Evolutionary conservation across 2,113 vertebrate species (phyloP), one percentile per base, ranked within the genome.

Genomic region (Phalacrocorax carbo): DNA sequence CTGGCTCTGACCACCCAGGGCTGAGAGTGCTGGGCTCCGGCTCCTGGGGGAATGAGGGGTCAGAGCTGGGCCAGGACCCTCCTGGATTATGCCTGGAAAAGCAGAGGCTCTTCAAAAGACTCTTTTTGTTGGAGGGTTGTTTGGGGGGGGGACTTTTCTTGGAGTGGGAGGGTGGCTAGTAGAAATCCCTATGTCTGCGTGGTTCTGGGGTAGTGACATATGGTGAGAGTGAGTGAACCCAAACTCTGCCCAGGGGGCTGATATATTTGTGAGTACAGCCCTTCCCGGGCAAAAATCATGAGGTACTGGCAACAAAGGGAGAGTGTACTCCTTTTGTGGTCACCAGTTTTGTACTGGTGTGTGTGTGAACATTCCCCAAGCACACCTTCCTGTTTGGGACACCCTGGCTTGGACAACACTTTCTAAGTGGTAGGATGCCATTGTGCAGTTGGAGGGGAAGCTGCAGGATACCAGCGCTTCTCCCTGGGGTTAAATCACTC

Each of bases 1-100:
- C 93, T 91, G 81, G 61, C 61, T 86, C 19, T 86, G 73, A 26
- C 88, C 93, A 86, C 91, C 91, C 55, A 75, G 55, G 29, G 57
- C 68, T 83, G 44, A 36, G 62, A 30, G n/a, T 23, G 62, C 68
- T 82, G 68, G 66, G 76, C 27, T 85, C 6, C 0, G 7, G 26
- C 36, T 68, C 23, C 29, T 2, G 2, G 30, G 21, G 54, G 48
- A 82, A 15, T 0, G 19, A 25, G 23, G n/a, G 71, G n/a, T 94
- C 68, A 22, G 51, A 60, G 34, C 81, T 75, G 54, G 81, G 58
- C 62, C 77, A 48, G 86, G 38, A 86, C 51, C 38, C 75, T 88
- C 76, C 55, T 75, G 84, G 27, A 36, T 87, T 88, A 38, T 2
- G 1, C 57, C 76, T 71, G n/a, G 71, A 57, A 73, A 71, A 71